Evolutionary conservation across 2,888 invertebrate species (phyloP), one percentile per base, ranked within the genome.

Genomic region (Pyrocoelia pectoralis): DNA sequence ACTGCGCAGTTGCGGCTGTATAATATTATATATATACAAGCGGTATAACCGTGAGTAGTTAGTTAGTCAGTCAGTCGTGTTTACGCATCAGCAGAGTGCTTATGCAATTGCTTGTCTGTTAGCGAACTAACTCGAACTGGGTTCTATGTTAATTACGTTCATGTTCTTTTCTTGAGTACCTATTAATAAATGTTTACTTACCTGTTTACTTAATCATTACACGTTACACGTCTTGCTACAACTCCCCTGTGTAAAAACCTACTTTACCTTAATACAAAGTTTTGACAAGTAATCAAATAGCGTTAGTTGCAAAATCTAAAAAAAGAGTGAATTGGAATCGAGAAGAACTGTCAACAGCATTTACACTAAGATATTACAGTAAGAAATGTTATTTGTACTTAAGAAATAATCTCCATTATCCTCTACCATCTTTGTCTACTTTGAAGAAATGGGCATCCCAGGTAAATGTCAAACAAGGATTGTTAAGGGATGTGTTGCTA

Each of bases 301-400:
- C 40, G 4, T 40, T 40, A n/a, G 4, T 40, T n/a, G 4, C 40
- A 29, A 29, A 29, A 4, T 12, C n/a, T 12, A 40, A 40, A 13
- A 40, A 40, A 13, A 40, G 12, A 6, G 24, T 24, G 6, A 24
- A 24, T 24, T 24, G 24, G 24, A 24, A 24, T 24, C 24, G 24
- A 8, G 13, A 40, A 40, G 13, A 40, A 13, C n/a, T 40, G 3
- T 2, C 40, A 40, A 40, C 13, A 4, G 40, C 40, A 13, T 40
- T 40, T 40, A 40, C 40, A 8, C 8, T 40, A 13, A n/a, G 40
- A 13, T 40, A 40, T 40, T 40, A 40, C 8, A 40, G 40, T 8
- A 40, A 40, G 40, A 40, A 40, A 40, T 40, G 40, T 40, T 40
- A 40, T 40, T 13, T 40, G n/a, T 40, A 40, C n/a, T 4, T 40